phyloP scores from a whole-genome alignment of 2,797 vertebrate genomes.

The Salmo trutta region DNA sequence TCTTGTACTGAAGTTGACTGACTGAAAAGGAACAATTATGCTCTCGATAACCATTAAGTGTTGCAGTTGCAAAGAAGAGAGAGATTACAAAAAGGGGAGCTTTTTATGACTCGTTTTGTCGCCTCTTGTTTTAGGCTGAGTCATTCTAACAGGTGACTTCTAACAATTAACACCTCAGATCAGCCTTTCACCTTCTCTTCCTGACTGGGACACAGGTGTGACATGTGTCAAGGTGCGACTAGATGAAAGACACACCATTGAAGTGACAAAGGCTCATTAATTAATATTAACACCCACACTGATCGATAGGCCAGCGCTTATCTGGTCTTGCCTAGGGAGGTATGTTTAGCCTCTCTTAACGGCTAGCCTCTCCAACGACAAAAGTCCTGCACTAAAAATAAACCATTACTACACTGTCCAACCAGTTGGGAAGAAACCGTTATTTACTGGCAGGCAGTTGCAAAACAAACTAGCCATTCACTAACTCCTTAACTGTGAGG shows the following conservation, averaged over 20 bases:
- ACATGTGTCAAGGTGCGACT: constrained; percentile 67
- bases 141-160: constrained; percentile 18
- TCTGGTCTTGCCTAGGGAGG: constrained; percentile 65
- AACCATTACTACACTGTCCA: not conserved
- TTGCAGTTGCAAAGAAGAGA: constrained; percentile 12
- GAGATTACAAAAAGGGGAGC: not conserved
- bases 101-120: constrained; percentile 1
- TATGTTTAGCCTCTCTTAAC: constrained; percentile 39
- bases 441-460: constrained; percentile 1
- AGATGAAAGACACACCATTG: constrained; percentile 68
- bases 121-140: constrained; percentile 31
- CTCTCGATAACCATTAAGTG: constrained; percentile 10
- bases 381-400: constrained; percentile 20
- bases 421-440: not conserved
- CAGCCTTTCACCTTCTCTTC: constrained; percentile 62
- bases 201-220: constrained; percentile 59
- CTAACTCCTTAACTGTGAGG: constrained; percentile 2
- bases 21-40: constrained; percentile 5
- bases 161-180: constrained; percentile 69
- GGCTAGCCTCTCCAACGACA: constrained; percentile 43
- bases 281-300: constrained; percentile 49
- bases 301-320: constrained; percentile 68
- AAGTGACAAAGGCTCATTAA: constrained; percentile 65
- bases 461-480: constrained; percentile 13
- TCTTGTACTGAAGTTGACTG: no score